Evolutionary conservation across 1,140 invertebrate species (phyloP), one percentile per base, ranked within the genome.

Genomic region (Achatina immaculata): DNA sequence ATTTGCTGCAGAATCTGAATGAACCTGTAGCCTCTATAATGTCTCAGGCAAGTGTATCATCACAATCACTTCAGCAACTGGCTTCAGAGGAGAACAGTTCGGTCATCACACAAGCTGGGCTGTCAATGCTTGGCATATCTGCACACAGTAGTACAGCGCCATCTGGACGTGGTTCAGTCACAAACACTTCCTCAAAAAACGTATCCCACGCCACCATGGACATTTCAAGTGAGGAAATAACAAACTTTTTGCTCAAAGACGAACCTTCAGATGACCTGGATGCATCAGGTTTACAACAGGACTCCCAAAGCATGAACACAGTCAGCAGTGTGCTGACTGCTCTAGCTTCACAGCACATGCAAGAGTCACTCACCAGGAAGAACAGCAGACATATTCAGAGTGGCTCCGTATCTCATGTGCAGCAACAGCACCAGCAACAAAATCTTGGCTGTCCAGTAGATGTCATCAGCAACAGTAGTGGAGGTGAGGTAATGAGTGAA

Each of bases 301-400:
- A 31, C 21, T 55, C 43, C 0, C 68, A 72, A 40, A 55, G 7
- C 21, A 80, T 80, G 42, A 80, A 71, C 78, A 71, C 66, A 34
- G 73, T 85, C 24, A 86, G 84, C 79, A 85, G 86, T 81, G 83
- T 88, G n/a, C 78, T 87, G 48, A 84, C 84, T 7, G 84, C 87
- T 45, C 43, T 88, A 21, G 86, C 86, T n/a, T 83, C 84, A 6
- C 86, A 87, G 48, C 86, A 87, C 68, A 51, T 83, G 4, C 84
- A 84, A 43, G 69, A 76, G 43, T 82, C 76, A 34, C 75, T 80
- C 69, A 78, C 55, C 28, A 78, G 38, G 38, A 77, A 76, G 38
- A 48, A 21, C 66, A 48, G 16, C 16, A 31, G 21, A 34, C 36
- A 42, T 4, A 40, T 24, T 28, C 42, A 45, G 38, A n/a, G 36